A percentile compares a stretch with the other conserved stretches of the same genome.
These are phyloP conservation scores for Halesus radiatus DNA, from an alignment of 1,140 invertebrate species.

Conservation along the genomic window DNA sequence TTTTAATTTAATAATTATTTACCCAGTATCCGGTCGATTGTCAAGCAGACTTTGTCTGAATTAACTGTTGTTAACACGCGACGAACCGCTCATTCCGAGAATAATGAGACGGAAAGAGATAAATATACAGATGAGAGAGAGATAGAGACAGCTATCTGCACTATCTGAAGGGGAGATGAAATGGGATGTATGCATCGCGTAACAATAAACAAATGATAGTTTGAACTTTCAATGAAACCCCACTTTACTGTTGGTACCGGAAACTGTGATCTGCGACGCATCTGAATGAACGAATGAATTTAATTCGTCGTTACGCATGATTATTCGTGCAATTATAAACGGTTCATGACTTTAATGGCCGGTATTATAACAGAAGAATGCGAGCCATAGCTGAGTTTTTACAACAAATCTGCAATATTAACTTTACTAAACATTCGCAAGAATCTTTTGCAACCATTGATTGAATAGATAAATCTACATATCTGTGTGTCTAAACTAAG, in stretches of 20 bases:
- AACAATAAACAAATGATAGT: slow-evolving; percentile 12
- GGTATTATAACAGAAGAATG: no score
- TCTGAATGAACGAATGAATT: neutral
- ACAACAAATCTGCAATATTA: no score
- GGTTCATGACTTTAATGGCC: no score
- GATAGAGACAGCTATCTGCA: no score
- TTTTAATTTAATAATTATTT: no score
- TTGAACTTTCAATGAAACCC: slow-evolving; percentile 13
- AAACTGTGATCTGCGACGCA: neutral
- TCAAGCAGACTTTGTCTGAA: neutral
- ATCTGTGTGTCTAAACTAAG: no score
- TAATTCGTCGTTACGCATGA: no score
- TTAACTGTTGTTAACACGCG: slow-evolving; percentile 20
- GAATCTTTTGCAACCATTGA: no score
- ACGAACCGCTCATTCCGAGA: slow-evolving; percentile 15
- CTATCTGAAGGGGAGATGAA: slow-evolving; percentile 5
- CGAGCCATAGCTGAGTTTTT: no score
- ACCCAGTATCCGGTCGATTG: slow-evolving; percentile 3
- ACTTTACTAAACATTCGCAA: no score
- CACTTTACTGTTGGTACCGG: neutral
- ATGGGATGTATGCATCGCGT: slow-evolving; percentile 5
- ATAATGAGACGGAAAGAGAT: slow-evolving; percentile 25
- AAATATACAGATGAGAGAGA: neutral
- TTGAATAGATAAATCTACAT: no score
- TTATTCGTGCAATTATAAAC: no score